Evolutionary conservation across 2,888 invertebrate species (phyloP).

Genomic region (Amphipyra berbera): DNA sequence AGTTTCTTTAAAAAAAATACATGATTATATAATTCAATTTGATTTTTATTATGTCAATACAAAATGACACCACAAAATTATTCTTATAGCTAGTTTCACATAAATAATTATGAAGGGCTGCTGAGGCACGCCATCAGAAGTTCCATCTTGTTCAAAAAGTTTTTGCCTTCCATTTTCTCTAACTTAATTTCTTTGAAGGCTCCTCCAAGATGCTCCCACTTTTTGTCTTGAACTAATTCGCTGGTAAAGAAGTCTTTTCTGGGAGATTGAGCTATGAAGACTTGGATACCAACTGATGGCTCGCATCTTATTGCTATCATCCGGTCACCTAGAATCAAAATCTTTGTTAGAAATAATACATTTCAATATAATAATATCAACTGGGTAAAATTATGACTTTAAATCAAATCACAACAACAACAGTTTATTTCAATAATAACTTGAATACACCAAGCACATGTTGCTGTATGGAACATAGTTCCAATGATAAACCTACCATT

Average conservation of each 20-base stretch:
- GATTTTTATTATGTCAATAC: slow-evolving; percentile 62
- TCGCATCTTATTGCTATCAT: slow-evolving; percentile 97
- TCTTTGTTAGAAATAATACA: slow-evolving; percentile 3
- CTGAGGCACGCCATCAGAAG: slow-evolving; percentile 97
- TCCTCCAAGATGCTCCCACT: slow-evolving; percentile 98
- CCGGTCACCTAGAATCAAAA: slow-evolving; percentile 89
- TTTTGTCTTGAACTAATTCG: slow-evolving; percentile 96
- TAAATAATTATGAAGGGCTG: slow-evolving; percentile 90
- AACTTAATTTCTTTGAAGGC: slow-evolving; percentile 96
- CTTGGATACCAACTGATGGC: slow-evolving; percentile 96
- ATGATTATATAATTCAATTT: slow-evolving; percentile 68
- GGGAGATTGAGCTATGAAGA: slow-evolving; percentile 96
- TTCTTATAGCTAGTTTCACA: slow-evolving; percentile 61
- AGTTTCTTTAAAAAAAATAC: slow-evolving; percentile 82
- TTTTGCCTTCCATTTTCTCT: slow-evolving; percentile 98
- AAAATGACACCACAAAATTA: slow-evolving; percentile 58
- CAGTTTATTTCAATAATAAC: not conserved
- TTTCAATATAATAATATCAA: not conserved
- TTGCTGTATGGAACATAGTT: too few relatives aligned
- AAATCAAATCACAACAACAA: too few relatives aligned
- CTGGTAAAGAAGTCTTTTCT: slow-evolving; percentile 96
- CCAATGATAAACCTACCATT: slow-evolving; percentile 89
- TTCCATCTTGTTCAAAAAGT: slow-evolving; percentile 99
- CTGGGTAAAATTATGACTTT: too few relatives aligned
- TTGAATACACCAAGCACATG: not conserved